Evolutionary conservation across 2,888 invertebrate species (phyloP).

Genomic region (Platycheirus albimanus): DNA sequence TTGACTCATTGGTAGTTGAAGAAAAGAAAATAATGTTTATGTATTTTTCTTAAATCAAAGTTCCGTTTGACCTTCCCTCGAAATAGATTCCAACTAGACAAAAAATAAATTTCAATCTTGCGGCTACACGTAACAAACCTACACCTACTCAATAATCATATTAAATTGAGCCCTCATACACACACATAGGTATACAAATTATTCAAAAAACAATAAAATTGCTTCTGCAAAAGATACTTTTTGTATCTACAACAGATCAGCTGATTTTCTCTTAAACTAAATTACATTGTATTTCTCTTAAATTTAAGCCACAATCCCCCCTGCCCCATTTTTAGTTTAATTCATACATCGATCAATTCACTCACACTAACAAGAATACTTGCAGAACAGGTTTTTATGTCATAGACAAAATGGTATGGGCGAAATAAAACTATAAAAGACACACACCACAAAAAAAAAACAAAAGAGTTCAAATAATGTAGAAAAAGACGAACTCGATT

Average conservation of each 20-base stretch:
- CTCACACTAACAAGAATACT: slow-evolving; percentile 35
- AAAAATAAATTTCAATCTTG: no score
- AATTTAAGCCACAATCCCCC: neutral
- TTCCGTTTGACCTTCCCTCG: no score
- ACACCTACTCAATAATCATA: no score
- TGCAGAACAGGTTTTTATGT: slow-evolving; percentile 68
- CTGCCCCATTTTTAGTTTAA: neutral
- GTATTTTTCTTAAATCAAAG: no score
- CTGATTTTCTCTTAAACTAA: slow-evolving; percentile 50
- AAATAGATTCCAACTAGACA: no score
- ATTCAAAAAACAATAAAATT: no score
- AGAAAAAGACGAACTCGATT: slow-evolving; percentile 39
- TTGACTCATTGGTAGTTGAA: no score
- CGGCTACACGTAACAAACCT: no score
- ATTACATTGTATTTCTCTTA: slow-evolving; percentile 12
- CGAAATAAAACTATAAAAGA: neutral
- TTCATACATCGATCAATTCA: slow-evolving; percentile 13
- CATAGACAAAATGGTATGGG: slow-evolving; percentile 49
- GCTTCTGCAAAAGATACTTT: no score
- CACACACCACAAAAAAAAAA: slow-evolving; percentile 36
- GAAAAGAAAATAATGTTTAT: no score
- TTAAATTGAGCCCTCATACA: no score
- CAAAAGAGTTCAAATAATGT: slow-evolving; percentile 47
- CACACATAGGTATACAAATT: no score
- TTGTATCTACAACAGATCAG: slow-evolving; percentile 16